Conservation (phyloP, 2,113 vertebrate genomes). For the Porphyrio hochstetteri region DNA sequence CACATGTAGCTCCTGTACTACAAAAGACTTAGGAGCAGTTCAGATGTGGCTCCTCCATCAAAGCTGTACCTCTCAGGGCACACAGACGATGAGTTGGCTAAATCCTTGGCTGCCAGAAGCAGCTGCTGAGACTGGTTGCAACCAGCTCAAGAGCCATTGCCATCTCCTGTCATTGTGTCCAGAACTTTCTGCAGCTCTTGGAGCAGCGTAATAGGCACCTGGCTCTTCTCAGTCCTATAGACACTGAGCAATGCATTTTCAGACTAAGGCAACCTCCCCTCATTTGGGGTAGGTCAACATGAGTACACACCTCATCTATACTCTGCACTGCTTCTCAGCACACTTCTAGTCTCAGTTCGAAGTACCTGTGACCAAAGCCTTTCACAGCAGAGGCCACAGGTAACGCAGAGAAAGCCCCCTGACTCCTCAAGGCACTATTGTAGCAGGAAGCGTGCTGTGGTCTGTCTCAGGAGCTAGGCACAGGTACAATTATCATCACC, state of each 20-base stretch:
- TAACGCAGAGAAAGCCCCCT: not conserved
- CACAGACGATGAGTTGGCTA: not conserved
- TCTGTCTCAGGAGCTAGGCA: not conserved
- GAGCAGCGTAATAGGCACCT: not conserved
- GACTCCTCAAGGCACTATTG: not conserved
- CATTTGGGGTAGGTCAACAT: not conserved
- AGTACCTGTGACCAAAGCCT: not conserved
- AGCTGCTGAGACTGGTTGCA: not conserved
- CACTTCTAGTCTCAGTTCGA: not conserved
- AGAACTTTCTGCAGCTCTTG: not conserved
- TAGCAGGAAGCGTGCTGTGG: not conserved
- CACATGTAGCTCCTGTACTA: fast-evolving
- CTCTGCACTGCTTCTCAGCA: not conserved
- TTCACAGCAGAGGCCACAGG: not conserved
- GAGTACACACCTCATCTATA: not conserved
- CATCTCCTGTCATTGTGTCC: not conserved
- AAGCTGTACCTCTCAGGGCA: not conserved
- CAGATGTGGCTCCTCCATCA: not conserved
- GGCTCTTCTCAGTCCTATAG: not conserved
- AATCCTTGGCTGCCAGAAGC: not conserved
- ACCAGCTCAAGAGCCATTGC: not conserved
- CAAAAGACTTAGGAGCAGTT: not conserved
- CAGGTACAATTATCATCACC: not conserved
- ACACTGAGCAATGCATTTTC: not conserved
- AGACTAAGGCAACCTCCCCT: not conserved